Base-by-base conservation (phyloP, 1,140 invertebrate genomes). In the Ceratoteleas bidentatus region DNA sequence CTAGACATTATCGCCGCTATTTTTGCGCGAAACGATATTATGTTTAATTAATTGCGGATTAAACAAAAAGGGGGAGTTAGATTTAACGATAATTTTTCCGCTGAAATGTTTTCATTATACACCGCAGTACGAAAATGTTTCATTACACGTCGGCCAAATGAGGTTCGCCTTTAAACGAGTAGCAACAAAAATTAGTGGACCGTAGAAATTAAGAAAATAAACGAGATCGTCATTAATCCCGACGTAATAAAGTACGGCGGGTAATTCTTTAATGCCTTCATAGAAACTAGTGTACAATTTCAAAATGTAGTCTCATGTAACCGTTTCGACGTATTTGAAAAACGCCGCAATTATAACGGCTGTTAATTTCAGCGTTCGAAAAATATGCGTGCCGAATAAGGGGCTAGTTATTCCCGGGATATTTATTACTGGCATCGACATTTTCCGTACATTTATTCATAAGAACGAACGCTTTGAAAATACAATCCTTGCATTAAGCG, bases 181-280 rank as follows among this genome's bases (percentile, higher is more conserved):
- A 45, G 53, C 33, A 49, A 57, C 32, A 49, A 47, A 68, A 68
- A 57, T 68, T 57, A 68, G 38, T 66, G 24, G 36, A 56, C 53
- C 43, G 64, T 68, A 47, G 40, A 68, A 68, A 68, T 49, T 34
- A 57, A 57, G 52, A 68, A 57, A 57, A 47, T 47, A 16, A 65
- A 65, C 10, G 24, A 57, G 24, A 15, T 57, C 40, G 10, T 38
- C 24, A 49, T 56, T 57, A 68, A 47, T 52, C 11, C n/a, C 7
- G 11, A 52, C 34, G 60, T 62, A 33, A 50, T 62, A 62, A 36
- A 49, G 11, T 15, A 10, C 16, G 32, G n/a, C 10, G n/a, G 14
- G 49, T 14, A 50, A 49, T 62, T 62, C 58, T 58, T 47, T 50
- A 2, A 61, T 61, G 45, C 24, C 34, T 61, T 61, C 13, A 34